These are phyloP conservation scores for Abrostola triplasia DNA, from an alignment of 2,888 invertebrate genomes.

Conservation along the genomic window DNA sequence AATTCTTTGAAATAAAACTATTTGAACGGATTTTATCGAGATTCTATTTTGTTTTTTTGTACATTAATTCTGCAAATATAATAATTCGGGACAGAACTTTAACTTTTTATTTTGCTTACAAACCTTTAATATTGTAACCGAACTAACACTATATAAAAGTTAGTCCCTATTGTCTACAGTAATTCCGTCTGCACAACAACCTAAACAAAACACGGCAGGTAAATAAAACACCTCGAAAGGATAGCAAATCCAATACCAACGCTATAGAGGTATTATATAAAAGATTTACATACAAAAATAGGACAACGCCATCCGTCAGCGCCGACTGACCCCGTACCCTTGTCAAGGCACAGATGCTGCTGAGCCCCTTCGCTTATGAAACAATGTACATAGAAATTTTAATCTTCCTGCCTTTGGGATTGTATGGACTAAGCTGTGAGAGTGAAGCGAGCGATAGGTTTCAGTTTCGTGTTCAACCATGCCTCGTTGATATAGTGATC, in stretches of 20 bases:
- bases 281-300: conserved; percentile 53
- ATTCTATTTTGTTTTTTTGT: too few species aligned
- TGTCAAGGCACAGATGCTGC: conserved; percentile 79
- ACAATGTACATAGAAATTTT: conserved; percentile 80
- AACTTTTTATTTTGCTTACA: too few species aligned
- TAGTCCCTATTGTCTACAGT: neutral
- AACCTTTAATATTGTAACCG: too few species aligned
- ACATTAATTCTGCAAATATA: too few species aligned
- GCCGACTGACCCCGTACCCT: conserved; percentile 69
- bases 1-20: too few species aligned
- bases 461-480: neutral
- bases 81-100: too few species aligned
- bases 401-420: conserved; percentile 64
- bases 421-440: conserved; percentile 13
- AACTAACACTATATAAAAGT: neutral
- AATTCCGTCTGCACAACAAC: conserved; percentile 5
- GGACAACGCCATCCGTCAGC: conserved; percentile 68
- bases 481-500: too few species aligned
- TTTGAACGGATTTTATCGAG: too few species aligned
- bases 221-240: neutral
- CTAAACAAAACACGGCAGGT: conserved; percentile 5
- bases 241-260: conserved; percentile 32
- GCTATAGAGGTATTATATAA: conserved; percentile 31
- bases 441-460: neutral
- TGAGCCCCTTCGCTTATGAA: conserved; percentile 73